Evolutionary conservation across 2,113 vertebrate species (phyloP).

Genomic region (Gymnorhina tibicen): DNA sequence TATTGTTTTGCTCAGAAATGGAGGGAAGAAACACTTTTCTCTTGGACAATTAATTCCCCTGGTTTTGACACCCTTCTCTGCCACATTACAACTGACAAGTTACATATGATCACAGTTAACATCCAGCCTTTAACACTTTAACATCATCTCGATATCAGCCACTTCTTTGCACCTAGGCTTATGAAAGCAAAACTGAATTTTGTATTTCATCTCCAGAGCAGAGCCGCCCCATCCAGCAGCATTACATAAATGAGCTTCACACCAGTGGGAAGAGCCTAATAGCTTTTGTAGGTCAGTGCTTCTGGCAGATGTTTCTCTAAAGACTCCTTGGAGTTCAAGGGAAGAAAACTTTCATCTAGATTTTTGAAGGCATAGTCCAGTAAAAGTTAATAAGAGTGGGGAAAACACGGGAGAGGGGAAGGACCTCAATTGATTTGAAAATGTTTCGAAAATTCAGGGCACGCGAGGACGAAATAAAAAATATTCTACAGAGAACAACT

Average conservation of each 20-base stretch:
- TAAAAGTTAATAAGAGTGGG: neutral
- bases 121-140: neutral
- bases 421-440: constrained; percentile 34
- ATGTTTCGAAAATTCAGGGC: neutral
- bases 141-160: neutral
- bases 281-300: constrained; percentile 46
- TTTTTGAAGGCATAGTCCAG: neutral
- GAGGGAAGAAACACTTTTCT: neutral
- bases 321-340: neutral
- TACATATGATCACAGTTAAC: neutral
- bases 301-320: constrained; percentile 17
- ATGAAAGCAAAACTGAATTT: neutral
- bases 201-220: neutral
- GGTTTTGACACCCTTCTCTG: neutral
- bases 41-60: neutral
- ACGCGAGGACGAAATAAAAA: neutral
- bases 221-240: neutral
- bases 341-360: neutral
- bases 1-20: neutral
- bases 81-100: neutral
- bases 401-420: neutral
- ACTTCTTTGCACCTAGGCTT: neutral
- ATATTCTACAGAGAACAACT: neutral
- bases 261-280: constrained; percentile 17
- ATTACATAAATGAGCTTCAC: neutral